These are phyloP conservation scores for Fregetta grallaria DNA, from an alignment of 2,113 vertebrate genomes.

Conservation along the genomic window DNA sequence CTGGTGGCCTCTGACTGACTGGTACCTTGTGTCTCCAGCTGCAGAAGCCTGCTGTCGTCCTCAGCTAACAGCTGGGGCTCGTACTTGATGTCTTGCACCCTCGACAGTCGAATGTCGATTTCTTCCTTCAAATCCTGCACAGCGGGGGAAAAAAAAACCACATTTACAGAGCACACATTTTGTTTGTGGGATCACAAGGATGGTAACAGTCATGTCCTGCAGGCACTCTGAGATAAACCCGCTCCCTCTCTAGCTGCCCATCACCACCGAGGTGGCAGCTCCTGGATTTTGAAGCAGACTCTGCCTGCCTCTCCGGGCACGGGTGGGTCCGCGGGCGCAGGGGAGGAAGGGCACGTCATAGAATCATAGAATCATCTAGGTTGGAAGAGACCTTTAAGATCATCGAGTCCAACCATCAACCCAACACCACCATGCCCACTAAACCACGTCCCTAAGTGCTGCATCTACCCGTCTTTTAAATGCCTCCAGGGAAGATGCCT, in stretches of 20 bases:
- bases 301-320: rapidly evolving
- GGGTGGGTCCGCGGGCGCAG: rapidly evolving
- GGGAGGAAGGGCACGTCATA: too few relatives aligned
- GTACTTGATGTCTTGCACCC: conserved; percentile 90
- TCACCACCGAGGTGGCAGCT: not conserved
- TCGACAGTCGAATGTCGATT: conserved; percentile 86
- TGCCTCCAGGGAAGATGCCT: too few relatives aligned
- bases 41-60: conserved; percentile 81
- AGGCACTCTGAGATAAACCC: not conserved
- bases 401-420: too few relatives aligned
- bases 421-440: too few relatives aligned
- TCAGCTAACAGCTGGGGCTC: conserved; percentile 86
- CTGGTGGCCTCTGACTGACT: too few relatives aligned
- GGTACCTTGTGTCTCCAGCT: conserved; percentile 75
- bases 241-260: rapidly evolving
- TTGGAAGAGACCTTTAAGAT: too few relatives aligned
- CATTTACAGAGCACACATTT: rapidly evolving
- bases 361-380: too few relatives aligned
- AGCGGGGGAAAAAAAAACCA: rapidly evolving
- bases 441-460: too few relatives aligned
- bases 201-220: rapidly evolving
- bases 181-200: not conserved
- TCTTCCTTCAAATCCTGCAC: conserved; percentile 87
- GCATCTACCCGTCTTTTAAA: too few relatives aligned
- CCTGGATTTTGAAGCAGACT: not conserved